A percentile compares a stretch with the other conserved stretches of the same genome.
phyloP scores from a whole-genome alignment of 1,140 invertebrate genomes.

The Drosophila rufa region DNA sequence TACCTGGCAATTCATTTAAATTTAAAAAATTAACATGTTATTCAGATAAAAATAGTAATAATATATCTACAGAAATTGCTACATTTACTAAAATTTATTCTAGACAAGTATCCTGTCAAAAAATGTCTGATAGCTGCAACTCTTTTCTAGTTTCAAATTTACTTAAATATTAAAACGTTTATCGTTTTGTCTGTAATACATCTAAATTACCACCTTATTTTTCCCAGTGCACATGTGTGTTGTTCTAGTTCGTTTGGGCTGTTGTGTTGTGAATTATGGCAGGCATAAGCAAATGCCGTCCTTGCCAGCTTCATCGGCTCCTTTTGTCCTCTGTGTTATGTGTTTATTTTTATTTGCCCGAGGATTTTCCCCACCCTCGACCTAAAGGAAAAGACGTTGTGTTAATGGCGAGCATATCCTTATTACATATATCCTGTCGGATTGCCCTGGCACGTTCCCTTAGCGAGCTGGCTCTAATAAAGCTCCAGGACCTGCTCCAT shows the following conservation, averaged over 20 bases:
- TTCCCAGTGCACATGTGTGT: conserved; percentile 15
- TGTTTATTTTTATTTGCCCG: conserved; percentile 66
- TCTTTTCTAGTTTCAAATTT: too few species aligned
- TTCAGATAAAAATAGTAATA: too few species aligned
- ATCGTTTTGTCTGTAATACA: too few species aligned
- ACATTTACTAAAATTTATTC: too few species aligned
- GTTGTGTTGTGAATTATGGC: conserved; percentile 69
- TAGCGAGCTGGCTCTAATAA: conserved; percentile 42
- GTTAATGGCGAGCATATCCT: conserved; percentile 54
- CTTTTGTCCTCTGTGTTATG: conserved; percentile 42
- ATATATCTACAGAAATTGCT: too few species aligned
- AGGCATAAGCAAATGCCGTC: conserved; percentile 57
- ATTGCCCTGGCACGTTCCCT: conserved; percentile 26
- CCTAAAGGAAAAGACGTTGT: conserved; percentile 27
- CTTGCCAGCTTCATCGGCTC: background rate
- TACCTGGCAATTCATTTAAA: too few species aligned
- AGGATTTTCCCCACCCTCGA: conserved; percentile 51
- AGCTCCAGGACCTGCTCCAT: conserved; percentile 24
- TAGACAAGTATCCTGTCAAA: too few species aligned
- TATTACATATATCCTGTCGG: conserved; percentile 49
- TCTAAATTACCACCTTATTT: background rate
- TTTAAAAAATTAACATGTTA: too few species aligned
- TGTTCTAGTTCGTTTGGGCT: conserved; percentile 30
- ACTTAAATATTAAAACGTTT: too few species aligned
- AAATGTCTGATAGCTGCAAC: too few species aligned